phyloP scores from a whole-genome alignment of 2,797 vertebrate species.

The Macropus fuliginosus region DNA sequence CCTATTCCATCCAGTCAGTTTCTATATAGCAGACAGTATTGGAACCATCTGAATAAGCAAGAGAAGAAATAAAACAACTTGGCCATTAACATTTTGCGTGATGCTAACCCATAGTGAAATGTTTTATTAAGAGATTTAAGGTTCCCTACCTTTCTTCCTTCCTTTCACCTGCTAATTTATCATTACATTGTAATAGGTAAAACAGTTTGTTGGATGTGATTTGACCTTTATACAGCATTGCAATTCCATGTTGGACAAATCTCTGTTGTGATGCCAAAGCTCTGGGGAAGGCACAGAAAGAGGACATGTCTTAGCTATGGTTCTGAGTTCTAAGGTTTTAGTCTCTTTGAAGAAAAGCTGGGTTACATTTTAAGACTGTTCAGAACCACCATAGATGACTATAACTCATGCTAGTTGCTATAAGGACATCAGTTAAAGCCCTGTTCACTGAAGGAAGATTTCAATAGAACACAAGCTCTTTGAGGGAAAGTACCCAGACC shows the following conservation, averaged over 20 bases:
- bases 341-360: not conserved
- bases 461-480: not conserved
- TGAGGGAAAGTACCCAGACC: not conserved
- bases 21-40: not conserved
- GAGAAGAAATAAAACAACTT: constrained; percentile 56
- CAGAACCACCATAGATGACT: not conserved
- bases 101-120: constrained; percentile 32
- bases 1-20: not conserved
- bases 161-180: constrained; percentile 73
- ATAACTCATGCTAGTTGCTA: not conserved
- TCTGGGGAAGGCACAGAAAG: constrained; percentile 34
- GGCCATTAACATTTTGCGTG: constrained; percentile 60
- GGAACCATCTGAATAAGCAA: constrained; percentile 59
- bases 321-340: not conserved
- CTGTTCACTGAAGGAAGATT: not conserved
- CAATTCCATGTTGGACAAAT: constrained; percentile 66
- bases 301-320: not conserved
- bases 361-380: not conserved
- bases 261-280: constrained; percentile 62
- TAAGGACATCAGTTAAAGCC: constrained; percentile 21
- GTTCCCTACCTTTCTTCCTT: constrained; percentile 52
- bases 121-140: constrained; percentile 64
- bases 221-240: constrained; percentile 72
- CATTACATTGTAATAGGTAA: constrained; percentile 57
- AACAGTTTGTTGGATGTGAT: constrained; percentile 56